Evolutionary conservation across 2,888 invertebrate genomes (phyloP).

Genomic region (Gymnosoma rotundatum): DNA sequence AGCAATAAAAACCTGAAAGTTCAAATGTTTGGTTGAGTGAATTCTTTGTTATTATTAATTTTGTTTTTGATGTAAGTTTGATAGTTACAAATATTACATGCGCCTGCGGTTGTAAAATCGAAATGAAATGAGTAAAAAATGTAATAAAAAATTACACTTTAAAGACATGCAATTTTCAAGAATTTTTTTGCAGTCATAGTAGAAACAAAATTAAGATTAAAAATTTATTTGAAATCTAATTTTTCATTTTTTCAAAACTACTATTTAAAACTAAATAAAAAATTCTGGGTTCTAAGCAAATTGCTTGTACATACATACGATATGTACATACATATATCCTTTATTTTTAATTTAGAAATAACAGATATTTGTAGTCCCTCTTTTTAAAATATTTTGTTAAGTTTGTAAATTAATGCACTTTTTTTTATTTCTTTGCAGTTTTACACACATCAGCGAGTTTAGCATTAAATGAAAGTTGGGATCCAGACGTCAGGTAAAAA

Average conservation of each 20-base stretch:
- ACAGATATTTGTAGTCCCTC: no score
- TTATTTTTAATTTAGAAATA: no score
- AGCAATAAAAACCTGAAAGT: slow-evolving; percentile 25
- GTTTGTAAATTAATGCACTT: not conserved
- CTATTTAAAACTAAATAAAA: no score
- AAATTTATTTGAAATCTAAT: no score
- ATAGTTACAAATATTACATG: slow-evolving; percentile 30
- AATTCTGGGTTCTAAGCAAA: no score
- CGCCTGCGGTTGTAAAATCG: slow-evolving; percentile 38
- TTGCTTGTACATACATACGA: no score
- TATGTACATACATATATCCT: no score
- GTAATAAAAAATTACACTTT: not conserved
- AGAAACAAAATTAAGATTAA: not conserved
- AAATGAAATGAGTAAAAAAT: slow-evolving; percentile 1
- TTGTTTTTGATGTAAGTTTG: slow-evolving; percentile 17
- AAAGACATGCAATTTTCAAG: slow-evolving; percentile 31
- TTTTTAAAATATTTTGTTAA: not conserved
- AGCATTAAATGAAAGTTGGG: slow-evolving; percentile 99
- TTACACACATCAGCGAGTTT: slow-evolving; percentile 99
- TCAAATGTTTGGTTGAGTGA: slow-evolving; percentile 25
- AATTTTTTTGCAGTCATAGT: slow-evolving; percentile 31
- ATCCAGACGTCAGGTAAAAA: slow-evolving; percentile 92
- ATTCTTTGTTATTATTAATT: slow-evolving; percentile 33
- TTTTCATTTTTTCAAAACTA: no score
- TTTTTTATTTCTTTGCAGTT: slow-evolving; percentile 85